Evolutionary conservation across 2,113 vertebrate species (phyloP).

Genomic region (Pantherophis guttatus): DNA sequence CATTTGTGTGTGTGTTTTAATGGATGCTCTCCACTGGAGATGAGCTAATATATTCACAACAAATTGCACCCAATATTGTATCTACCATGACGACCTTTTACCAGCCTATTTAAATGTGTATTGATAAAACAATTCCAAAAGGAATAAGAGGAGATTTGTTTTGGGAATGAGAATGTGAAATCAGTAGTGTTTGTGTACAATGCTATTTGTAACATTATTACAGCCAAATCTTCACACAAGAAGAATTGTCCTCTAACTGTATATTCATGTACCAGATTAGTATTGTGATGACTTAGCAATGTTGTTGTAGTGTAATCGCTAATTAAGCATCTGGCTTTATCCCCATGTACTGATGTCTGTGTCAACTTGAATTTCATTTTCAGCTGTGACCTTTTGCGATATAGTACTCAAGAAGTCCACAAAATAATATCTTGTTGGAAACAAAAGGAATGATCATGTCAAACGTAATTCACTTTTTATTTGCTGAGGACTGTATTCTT

Average conservation of each 20-base stretch:
- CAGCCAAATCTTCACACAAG: background rate
- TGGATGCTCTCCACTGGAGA: background rate
- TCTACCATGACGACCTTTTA: background rate
- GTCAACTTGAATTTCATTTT: background rate
- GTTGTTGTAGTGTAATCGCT: background rate
- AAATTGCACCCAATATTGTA: background rate
- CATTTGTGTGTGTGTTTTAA: background rate
- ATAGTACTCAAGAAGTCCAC: background rate
- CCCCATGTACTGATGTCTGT: fast-evolving
- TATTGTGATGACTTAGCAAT: background rate
- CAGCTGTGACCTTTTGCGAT: background rate
- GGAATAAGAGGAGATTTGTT: background rate
- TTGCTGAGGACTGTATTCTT: background rate
- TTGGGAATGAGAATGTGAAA: background rate
- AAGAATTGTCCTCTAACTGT: background rate
- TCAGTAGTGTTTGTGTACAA: background rate
- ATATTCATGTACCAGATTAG: background rate
- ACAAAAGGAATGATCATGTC: background rate
- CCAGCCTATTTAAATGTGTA: background rate
- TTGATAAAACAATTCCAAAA: background rate
- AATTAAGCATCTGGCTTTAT: background rate
- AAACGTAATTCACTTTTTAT: background rate
- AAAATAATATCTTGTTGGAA: background rate
- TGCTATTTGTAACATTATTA: background rate
- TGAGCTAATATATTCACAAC: background rate